A percentile compares a stretch with the other conserved stretches of the same genome.
These are phyloP conservation scores for Mythimna ferrago DNA, from an alignment of 2,888 invertebrate species.

Conservation along the genomic window DNA sequence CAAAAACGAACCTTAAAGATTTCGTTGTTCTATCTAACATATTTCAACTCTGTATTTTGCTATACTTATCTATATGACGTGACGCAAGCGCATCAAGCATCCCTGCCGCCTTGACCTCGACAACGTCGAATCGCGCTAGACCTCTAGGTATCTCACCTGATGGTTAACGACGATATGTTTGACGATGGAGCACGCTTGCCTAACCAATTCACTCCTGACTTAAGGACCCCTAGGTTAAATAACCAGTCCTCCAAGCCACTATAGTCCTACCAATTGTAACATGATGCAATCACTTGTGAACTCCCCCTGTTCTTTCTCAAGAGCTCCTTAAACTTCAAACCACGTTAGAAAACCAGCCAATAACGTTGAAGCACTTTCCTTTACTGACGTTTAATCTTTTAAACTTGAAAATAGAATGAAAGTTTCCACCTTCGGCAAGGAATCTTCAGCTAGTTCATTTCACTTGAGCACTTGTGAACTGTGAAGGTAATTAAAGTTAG, in stretches of 20 bases:
- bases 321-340: conserved; percentile 1
- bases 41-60: too few species aligned
- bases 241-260: background rate
- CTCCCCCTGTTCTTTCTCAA: background rate
- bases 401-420: conserved; percentile 34
- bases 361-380: conserved; percentile 12
- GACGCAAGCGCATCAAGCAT: too few species aligned
- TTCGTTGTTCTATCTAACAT: too few species aligned
- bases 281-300: background rate
- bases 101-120: too few species aligned
- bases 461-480: conserved; percentile 4
- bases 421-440: conserved; percentile 24
- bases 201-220: too few species aligned
- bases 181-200: too few species aligned
- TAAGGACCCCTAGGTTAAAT: too few species aligned
- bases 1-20: too few species aligned
- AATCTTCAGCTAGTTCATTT: conserved; percentile 18
- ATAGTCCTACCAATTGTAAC: background rate
- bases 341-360: conserved; percentile 14
- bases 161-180: too few species aligned
- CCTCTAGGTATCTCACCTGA: too few species aligned
- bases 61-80: too few species aligned
- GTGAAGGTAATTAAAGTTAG: conserved; percentile 24
- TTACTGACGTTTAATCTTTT: conserved; percentile 22
- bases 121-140: too few species aligned